phyloP scores from a whole-genome alignment of 37 sponge, comb jelly and placozoan species.

The Agelas oroides region DNA sequence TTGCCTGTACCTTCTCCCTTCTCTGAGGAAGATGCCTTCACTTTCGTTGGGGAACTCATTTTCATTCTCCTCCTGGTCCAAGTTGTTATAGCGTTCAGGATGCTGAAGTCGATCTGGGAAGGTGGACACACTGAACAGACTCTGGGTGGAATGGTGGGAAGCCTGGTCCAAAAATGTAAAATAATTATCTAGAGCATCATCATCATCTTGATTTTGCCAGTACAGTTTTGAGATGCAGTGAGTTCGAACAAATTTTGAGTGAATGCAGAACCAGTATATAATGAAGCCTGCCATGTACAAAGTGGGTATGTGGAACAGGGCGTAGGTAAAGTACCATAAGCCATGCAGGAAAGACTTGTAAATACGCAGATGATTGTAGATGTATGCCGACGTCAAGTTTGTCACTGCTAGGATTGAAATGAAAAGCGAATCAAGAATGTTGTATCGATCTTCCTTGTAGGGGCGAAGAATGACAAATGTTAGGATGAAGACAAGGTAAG shows the following conservation, averaged over 20 bases:
- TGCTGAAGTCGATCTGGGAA: conserved; percentile 30
- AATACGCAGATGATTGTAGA: background rate
- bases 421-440: conserved; percentile 26
- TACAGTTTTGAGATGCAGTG: background rate
- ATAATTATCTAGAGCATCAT: no score
- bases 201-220: no score
- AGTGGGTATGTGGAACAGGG: conserved; percentile 4
- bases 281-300: conserved; percentile 6
- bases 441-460: conserved; percentile 50
- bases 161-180: no score
- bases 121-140: background rate
- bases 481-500: background rate
- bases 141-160: no score
- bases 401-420: conserved; percentile 1
- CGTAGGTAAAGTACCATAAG: conserved; percentile 8
- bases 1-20: no score
- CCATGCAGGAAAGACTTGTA: background rate
- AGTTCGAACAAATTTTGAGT: background rate
- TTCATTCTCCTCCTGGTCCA: no score
- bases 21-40: no score
- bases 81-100: conserved; percentile 5
- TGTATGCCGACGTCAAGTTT: background rate
- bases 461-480: conserved; percentile 29
- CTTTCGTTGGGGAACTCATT: no score
- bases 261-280: conserved; percentile 3